These are phyloP conservation scores for Telmatochromis sp. DNA, from an alignment of 2,113 vertebrate genomes.

Conservation along the genomic window DNA sequence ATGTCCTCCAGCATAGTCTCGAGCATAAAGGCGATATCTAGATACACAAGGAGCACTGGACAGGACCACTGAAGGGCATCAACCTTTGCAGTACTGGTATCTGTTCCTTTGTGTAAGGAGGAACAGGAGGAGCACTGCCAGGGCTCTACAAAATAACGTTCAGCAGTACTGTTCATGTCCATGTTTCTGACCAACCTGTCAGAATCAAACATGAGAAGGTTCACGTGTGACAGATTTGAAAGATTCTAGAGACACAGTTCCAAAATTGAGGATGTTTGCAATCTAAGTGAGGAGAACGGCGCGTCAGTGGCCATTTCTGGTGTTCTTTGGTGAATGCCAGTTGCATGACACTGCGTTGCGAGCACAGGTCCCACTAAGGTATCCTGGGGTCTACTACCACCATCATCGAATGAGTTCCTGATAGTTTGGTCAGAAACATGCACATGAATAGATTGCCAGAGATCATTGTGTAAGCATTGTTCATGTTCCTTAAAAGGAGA, in stretches of 20 bases:
- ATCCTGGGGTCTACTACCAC: background rate
- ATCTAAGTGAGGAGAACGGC: background rate
- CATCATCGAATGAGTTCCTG: accelerated
- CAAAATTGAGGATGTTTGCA: background rate
- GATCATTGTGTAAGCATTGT: background rate
- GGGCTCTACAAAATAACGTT: background rate
- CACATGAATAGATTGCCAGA: background rate
- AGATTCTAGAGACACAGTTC: background rate
- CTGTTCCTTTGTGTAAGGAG: background rate
- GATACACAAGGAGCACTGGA: background rate
- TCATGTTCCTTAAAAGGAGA: background rate
- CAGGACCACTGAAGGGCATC: background rate
- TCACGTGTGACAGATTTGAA: background rate
- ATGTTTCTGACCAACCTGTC: background rate
- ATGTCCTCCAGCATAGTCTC: background rate
- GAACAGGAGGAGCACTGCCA: background rate
- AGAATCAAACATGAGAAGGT: background rate
- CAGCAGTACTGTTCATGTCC: background rate
- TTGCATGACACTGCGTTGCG: accelerated
- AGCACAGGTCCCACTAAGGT: background rate
- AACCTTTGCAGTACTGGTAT: background rate
- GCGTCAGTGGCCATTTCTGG: accelerated
- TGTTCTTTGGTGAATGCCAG: background rate
- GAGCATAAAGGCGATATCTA: accelerated
- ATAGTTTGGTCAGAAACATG: background rate